Conservation (phyloP, 1,140 invertebrate genomes). For the Drosophila navojoa region DNA sequence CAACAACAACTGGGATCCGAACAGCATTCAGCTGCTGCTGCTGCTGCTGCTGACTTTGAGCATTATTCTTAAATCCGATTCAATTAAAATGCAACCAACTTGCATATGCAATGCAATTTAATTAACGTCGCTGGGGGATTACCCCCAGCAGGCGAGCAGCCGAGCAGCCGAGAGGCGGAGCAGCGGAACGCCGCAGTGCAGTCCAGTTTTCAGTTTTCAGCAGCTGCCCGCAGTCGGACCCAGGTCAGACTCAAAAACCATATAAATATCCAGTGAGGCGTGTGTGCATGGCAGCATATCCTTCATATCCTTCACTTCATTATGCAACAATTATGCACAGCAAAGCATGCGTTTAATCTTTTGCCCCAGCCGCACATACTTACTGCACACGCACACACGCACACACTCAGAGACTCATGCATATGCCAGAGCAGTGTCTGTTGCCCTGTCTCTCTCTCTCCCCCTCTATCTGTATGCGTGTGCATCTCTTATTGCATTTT, state of each 20-base stretch:
- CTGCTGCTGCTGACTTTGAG: constrained; percentile 68
- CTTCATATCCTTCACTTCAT: constrained; percentile 82
- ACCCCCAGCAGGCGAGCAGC: constrained; percentile 52
- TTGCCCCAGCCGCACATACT: constrained; percentile 53
- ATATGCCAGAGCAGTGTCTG: constrained; percentile 20
- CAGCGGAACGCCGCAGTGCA: background rate
- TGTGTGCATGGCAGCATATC: constrained; percentile 62
- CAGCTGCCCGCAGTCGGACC: background rate
- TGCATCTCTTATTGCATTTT: constrained; percentile 56
- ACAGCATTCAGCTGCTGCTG: constrained; percentile 13
- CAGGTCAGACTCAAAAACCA: constrained; percentile 59
- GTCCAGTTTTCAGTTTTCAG: background rate
- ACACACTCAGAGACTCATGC: constrained; percentile 13
- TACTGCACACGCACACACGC: constrained; percentile 13
- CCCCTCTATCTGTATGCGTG: background rate
- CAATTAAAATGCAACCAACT: constrained; percentile 80
- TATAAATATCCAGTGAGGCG: constrained; percentile 70
- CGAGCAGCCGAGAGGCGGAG: constrained; percentile 26
- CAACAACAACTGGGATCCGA: background rate
- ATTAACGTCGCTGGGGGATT: constrained; percentile 77
- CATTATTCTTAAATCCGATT: constrained; percentile 81
- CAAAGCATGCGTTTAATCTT: constrained; percentile 82
- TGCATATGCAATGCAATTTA: constrained; percentile 81
- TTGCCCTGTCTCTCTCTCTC: too few relatives aligned
- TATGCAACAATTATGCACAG: constrained; percentile 82